Evolutionary conservation across 2,888 invertebrate species (phyloP).

Genomic region (Dynastes grantii): DNA sequence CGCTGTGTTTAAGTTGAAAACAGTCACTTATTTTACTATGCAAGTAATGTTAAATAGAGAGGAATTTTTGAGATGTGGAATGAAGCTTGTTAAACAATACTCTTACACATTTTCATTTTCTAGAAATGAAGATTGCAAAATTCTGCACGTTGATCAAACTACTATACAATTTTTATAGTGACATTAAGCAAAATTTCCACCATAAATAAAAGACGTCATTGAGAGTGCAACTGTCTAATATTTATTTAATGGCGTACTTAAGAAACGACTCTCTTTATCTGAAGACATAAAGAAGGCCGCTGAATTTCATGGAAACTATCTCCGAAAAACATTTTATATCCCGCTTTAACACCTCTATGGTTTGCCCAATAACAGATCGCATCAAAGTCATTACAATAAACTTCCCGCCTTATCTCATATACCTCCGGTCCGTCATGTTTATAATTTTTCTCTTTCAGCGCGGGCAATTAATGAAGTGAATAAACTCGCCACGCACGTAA

Average conservation of each 20-base stretch:
- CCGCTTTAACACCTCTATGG: slow-evolving; percentile 37
- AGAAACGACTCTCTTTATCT: slow-evolving; percentile 12
- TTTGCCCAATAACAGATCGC: slow-evolving; percentile 33
- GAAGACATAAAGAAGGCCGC: slow-evolving; percentile 16
- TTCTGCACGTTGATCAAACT: too few species aligned
- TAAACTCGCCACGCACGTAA: background rate
- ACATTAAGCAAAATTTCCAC: background rate
- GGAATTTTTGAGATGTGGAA: too few species aligned
- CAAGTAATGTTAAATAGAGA: too few species aligned
- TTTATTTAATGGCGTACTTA: slow-evolving; percentile 42
- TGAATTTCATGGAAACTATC: slow-evolving; percentile 36
- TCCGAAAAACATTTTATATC: slow-evolving; percentile 37
- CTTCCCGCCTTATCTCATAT: slow-evolving; percentile 34
- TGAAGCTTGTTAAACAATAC: too few species aligned
- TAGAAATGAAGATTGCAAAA: too few species aligned
- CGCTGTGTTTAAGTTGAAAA: too few species aligned
- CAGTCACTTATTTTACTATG: too few species aligned
- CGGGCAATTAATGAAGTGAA: slow-evolving; percentile 16
- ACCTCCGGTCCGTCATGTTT: slow-evolving; percentile 21
- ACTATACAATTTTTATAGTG: too few species aligned
- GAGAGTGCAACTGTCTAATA: background rate
- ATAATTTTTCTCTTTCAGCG: slow-evolving; percentile 26
- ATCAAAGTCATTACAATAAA: slow-evolving; percentile 44
- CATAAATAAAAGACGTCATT: background rate
- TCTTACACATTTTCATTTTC: too few species aligned